Evolutionary conservation across 2,888 invertebrate species (phyloP).

Genomic region (Serrognathus titanus): DNA sequence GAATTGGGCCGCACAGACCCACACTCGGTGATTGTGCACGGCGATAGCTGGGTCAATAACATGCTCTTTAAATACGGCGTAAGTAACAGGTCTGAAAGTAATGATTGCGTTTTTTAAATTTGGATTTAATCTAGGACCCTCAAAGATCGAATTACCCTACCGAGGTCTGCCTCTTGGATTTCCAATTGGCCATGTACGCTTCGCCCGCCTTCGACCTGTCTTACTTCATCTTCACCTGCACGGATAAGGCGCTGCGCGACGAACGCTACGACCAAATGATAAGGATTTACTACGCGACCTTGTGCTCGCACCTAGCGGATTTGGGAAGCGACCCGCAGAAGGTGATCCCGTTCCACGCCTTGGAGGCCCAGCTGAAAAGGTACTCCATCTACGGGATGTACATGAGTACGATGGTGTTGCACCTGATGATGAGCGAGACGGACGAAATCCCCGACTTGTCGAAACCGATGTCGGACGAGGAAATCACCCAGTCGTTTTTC

Average conservation of each 20-base stretch:
- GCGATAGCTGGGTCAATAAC: conserved; percentile 35
- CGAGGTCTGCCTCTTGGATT: conserved; percentile 13
- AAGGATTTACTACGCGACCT: conserved; percentile 32
- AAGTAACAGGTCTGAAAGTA: conserved; percentile 6
- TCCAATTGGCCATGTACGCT: conserved; percentile 9
- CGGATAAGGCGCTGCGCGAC: conserved; percentile 5
- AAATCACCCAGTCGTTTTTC: conserved; percentile 10
- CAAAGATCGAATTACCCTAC: background rate
- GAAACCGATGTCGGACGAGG: conserved; percentile 2
- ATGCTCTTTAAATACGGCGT: conserved; percentile 32
- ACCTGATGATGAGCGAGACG: conserved; percentile 29
- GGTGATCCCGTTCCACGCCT: conserved; percentile 31
- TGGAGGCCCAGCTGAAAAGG: conserved; percentile 30
- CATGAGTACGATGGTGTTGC: conserved; percentile 24
- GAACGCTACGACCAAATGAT: conserved; percentile 9
- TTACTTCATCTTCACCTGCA: conserved; percentile 14
- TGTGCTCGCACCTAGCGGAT: conserved; percentile 25
- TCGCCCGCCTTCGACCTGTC: conserved; percentile 14
- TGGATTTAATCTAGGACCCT: background rate
- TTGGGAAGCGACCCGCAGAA: conserved; percentile 31
- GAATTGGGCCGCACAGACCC: conserved; percentile 6
- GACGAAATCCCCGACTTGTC: conserved; percentile 30
- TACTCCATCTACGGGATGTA: conserved; percentile 30
- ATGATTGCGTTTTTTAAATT: too few species aligned
- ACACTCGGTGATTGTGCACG: conserved; percentile 32